Evolutionary conservation across 1,140 invertebrate species (phyloP), one percentile per base, ranked within the genome.

Genomic region (Atta colombica): DNA sequence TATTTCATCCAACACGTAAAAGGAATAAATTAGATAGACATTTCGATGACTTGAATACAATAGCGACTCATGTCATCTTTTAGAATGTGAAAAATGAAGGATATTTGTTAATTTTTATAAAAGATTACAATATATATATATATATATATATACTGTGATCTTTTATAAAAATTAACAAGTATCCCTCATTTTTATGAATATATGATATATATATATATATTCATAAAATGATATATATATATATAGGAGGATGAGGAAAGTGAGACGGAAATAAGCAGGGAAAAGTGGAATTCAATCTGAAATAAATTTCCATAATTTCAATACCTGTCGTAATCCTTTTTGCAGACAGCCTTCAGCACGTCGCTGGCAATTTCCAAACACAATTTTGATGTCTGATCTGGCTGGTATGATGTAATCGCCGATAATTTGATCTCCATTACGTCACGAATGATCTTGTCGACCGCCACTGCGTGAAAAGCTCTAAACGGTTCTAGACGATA

Each of bases 281-380:
- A 21, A 35, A 74, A 60, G 4, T 49, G 16, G n/a, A 53, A 85
- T 78, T 53, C 39, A 86, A 87, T 87, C 53, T 63, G 68, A 80
- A 82, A 39, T 39, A 87, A 86, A 88, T 88, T 84, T 78, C 72
- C 63, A 65, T 49, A 53, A 74, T 58, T 75, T 66, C 49, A 75
- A n/a, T 89, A 92, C 89, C 91, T 92, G 31, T 92, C 91, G 72
- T 92, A 92, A 87, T 92, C 85, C 58, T 85, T 89, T 45, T 78
- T 92, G 35, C 35, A 10, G 45, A 92, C 53, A 16, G 77, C 85
- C 45, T 63, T 90, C n/a, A 88, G 80, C 25, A 92, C 66, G 0
- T 92, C 91, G 10, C 60, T 8, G 18, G 75, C 81, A 45, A 91
- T 92, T 18, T 92, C 88, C 16, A 49, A 55, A 51, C 77, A 90